Conservation (phyloP, 2,888 invertebrate genomes). For the Nyleta sp. region DNA sequence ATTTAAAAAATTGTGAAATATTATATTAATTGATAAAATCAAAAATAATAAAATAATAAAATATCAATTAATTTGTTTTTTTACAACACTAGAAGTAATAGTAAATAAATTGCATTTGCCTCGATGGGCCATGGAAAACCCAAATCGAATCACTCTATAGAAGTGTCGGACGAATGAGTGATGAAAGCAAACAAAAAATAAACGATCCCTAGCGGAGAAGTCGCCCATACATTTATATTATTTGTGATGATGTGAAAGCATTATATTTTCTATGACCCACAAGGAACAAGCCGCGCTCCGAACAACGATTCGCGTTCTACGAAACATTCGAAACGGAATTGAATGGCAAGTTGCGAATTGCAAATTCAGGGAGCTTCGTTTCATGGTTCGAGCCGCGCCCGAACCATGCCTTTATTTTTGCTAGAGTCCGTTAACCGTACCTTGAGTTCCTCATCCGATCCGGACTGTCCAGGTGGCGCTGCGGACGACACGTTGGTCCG, state of each 20-base stretch:
- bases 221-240: too few relatives aligned
- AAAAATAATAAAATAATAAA: too few relatives aligned
- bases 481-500: background rate
- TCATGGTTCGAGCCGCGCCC: too few relatives aligned
- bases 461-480: conserved; percentile 1
- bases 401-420: too few relatives aligned
- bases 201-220: conserved; percentile 9
- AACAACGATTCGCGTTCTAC: conserved; percentile 19
- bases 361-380: conserved; percentile 13
- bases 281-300: background rate
- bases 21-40: too few relatives aligned
- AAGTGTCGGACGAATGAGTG: background rate
- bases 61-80: too few relatives aligned
- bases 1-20: too few relatives aligned
- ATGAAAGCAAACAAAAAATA: conserved; percentile 1
- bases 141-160: background rate
- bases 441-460: conserved; percentile 16
- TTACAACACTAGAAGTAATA: too few relatives aligned
- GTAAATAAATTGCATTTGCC: too few relatives aligned
- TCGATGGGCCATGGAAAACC: too few relatives aligned
- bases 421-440: conserved; percentile 10
- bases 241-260: background rate
- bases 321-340: conserved; percentile 7
- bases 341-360: conserved; percentile 3
- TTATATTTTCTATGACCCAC: conserved; percentile 21